phyloP scores from a whole-genome alignment of 2,888 invertebrate genomes.

The Quadriops clusia region DNA sequence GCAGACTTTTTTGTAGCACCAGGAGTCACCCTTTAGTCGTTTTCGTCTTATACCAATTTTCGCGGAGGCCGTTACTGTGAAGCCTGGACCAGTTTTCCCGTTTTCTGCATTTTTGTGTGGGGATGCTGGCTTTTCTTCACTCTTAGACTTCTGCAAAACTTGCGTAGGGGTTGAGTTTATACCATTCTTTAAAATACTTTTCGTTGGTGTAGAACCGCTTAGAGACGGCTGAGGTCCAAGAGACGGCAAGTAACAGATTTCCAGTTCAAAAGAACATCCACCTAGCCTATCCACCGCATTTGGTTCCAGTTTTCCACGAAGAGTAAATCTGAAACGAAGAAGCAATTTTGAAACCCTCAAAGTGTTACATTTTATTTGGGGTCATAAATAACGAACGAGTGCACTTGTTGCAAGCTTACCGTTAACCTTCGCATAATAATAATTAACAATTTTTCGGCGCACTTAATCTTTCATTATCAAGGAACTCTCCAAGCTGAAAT shows the following conservation, averaged over 20 bases:
- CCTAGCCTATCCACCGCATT: conserved; percentile 23
- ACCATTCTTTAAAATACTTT: conserved; percentile 24
- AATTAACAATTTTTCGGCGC: background rate
- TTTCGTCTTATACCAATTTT: conserved; percentile 58
- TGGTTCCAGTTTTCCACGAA: conserved; percentile 52
- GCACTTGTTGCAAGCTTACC: background rate
- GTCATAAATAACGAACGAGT: background rate
- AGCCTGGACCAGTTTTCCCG: background rate
- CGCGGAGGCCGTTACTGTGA: conserved; percentile 18
- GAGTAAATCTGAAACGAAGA: conserved; percentile 42
- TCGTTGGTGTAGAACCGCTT: conserved; percentile 23
- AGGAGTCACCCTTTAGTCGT: conserved; percentile 63
- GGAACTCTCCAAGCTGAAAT: background rate
- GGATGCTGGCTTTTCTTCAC: conserved; percentile 1
- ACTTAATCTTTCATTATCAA: background rate
- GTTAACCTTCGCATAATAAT: background rate
- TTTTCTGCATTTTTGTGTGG: background rate
- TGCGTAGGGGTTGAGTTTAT: background rate
- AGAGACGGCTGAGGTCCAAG: conserved; percentile 20
- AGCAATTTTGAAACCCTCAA: conserved; percentile 1
- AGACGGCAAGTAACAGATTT: conserved; percentile 46
- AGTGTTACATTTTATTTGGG: background rate
- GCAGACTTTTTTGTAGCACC: conserved; percentile 69
- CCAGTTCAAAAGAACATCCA: conserved; percentile 56
- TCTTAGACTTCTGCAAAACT: background rate